Evolutionary conservation across 2,797 vertebrate genomes (phyloP).

Genomic region (Moxostoma hubbsi): DNA sequence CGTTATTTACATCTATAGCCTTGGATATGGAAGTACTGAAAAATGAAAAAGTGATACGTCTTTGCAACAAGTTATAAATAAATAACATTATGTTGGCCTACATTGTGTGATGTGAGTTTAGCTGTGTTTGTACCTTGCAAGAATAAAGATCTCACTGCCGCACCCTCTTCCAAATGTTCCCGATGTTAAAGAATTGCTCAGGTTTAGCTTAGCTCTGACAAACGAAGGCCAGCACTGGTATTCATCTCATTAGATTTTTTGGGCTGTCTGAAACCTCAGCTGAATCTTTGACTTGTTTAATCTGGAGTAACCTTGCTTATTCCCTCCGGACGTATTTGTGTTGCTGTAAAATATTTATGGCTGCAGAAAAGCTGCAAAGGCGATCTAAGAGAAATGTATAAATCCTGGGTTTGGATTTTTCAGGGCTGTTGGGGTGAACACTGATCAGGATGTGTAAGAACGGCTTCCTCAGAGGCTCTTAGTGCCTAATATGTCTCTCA

Average conservation of each 20-base stretch:
- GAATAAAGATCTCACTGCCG: constrained; percentile 4
- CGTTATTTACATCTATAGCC: no score
- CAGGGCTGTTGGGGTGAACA: constrained; percentile 75
- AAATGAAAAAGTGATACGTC: no score
- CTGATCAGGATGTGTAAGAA: constrained; percentile 76
- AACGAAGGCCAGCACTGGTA: constrained; percentile 51
- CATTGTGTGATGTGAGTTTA: no score
- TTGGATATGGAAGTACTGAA: no score
- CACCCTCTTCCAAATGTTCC: neutral
- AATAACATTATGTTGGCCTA: no score
- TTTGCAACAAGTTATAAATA: no score
- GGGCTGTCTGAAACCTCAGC: constrained; percentile 67
- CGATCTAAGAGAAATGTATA: constrained; percentile 83
- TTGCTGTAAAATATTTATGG: constrained; percentile 83
- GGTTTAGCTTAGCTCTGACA: constrained; percentile 35
- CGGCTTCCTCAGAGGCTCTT: constrained; percentile 73
- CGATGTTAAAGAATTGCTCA: constrained; percentile 14
- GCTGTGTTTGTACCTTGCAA: neutral
- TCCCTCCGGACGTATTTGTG: constrained; percentile 81
- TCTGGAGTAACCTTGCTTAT: constrained; percentile 82
- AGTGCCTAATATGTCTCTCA: constrained; percentile 70
- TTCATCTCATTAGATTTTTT: constrained; percentile 55
- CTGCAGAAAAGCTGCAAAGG: constrained; percentile 73
- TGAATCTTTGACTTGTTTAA: constrained; percentile 78
- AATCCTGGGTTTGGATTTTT: constrained; percentile 79